phyloP scores from a whole-genome alignment of 2,888 invertebrate genomes.

The Idaea biselata region DNA sequence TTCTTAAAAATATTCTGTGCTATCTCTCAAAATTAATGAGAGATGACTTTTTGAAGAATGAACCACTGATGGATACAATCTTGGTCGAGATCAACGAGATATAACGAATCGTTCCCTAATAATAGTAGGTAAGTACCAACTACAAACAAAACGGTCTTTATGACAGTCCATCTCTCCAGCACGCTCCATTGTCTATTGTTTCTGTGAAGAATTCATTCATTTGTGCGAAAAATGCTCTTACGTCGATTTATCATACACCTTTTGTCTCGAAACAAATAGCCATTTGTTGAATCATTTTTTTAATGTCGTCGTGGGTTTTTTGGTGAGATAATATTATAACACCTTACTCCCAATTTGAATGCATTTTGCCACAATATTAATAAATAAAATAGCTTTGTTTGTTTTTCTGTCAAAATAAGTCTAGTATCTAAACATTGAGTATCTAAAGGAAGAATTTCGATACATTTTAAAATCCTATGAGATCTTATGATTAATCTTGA shows the following conservation, averaged over 20 bases:
- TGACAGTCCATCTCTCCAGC: conserved; percentile 26
- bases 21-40: too few species aligned
- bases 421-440: too few species aligned
- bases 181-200: conserved; percentile 69
- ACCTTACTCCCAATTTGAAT: neutral
- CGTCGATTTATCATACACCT: conserved; percentile 45
- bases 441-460: too few species aligned
- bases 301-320: neutral
- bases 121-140: neutral
- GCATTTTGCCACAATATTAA: neutral
- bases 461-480: too few species aligned
- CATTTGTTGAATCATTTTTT: conserved; percentile 9
- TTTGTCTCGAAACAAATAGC: conserved; percentile 42
- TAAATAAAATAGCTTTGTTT: neutral
- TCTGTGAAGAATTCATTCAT: conserved; percentile 60
- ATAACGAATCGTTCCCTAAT: conserved; percentile 12
- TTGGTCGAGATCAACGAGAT: conserved; percentile 13
- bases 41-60: neutral
- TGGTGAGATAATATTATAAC: neutral
- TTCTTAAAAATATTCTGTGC: too few species aligned
- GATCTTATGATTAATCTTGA: too few species aligned
- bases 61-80: conserved; percentile 15
- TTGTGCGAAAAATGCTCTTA: conserved; percentile 56
- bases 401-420: neutral
- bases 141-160: conserved; percentile 32